phyloP scores from a whole-genome alignment of 1,140 invertebrate species.

The Drosophila neocordata region DNA sequence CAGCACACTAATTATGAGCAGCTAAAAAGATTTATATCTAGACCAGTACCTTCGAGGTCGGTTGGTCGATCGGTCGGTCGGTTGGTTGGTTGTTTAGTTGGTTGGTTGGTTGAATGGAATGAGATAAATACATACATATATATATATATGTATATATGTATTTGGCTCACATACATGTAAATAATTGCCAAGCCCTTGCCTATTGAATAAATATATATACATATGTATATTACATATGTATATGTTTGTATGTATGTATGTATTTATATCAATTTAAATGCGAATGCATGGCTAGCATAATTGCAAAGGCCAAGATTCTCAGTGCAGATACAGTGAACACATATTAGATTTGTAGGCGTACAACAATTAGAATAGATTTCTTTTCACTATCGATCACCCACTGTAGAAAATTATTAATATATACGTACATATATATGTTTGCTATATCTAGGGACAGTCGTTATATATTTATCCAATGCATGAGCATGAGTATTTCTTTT shows the following conservation, averaged over 20 bases:
- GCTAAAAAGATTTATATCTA: not conserved
- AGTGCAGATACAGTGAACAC: not conserved
- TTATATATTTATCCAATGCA: conserved; percentile 18
- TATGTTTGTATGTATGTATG: no score
- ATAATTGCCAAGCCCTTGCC: conserved; percentile 13
- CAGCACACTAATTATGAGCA: conserved; percentile 2
- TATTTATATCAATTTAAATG: not conserved
- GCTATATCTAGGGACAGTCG: conserved; percentile 30
- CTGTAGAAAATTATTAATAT: conserved; percentile 9
- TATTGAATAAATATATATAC: conserved; percentile 5
- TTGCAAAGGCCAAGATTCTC: conserved; percentile 1
- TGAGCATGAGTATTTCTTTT: conserved; percentile 3
- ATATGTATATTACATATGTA: not conserved
- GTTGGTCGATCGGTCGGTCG: not conserved
- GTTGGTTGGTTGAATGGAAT: not conserved
- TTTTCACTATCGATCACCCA: not conserved
- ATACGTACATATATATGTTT: conserved; percentile 16
- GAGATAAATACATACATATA: conserved; percentile 11
- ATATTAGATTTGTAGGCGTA: not conserved
- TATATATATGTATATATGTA: conserved; percentile 5
- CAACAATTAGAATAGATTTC: not conserved
- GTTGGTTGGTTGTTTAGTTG: not conserved
- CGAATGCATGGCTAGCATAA: not conserved
- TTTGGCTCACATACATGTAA: not conserved
- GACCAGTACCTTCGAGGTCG: conserved; percentile 8